Conservation (phyloP, 2,888 invertebrate genomes). For the Heliconius hortense region DNA sequence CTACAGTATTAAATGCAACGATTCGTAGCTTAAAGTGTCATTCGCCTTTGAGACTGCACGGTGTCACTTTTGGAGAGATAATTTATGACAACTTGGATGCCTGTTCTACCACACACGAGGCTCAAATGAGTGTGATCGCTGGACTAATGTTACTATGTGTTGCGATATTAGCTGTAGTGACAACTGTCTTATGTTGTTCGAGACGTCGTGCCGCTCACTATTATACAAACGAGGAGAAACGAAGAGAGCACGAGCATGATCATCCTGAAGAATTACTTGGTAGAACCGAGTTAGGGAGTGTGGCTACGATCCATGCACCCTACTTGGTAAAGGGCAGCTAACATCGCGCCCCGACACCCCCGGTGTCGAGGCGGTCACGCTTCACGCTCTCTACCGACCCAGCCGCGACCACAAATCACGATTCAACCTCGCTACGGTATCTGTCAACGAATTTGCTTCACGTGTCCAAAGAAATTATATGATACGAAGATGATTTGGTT, state of each 20-base stretch:
- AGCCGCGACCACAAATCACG: constrained; percentile 45
- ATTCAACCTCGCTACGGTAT: constrained; percentile 53
- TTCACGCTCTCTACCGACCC: constrained; percentile 48
- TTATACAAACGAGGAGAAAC: constrained; percentile 90
- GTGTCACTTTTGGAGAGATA: constrained; percentile 61
- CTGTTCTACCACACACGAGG: constrained; percentile 78
- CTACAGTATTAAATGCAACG: constrained; percentile 75
- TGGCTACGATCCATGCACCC: constrained; percentile 72
- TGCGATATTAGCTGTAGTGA: constrained; percentile 76
- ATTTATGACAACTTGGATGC: constrained; percentile 62
- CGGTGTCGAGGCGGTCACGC: constrained; percentile 44
- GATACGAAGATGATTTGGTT: constrained; percentile 76
- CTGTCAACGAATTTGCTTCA: constrained; percentile 55
- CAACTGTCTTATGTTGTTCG: constrained; percentile 84
- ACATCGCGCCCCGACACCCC: constrained; percentile 58
- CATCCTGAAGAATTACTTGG: constrained; percentile 68
- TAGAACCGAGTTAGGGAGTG: constrained; percentile 63
- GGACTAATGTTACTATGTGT: constrained; percentile 72
- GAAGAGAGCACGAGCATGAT: constrained; percentile 66
- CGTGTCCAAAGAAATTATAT: constrained; percentile 61
- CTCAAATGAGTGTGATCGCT: constrained; percentile 80
- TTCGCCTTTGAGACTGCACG: constrained; percentile 80
- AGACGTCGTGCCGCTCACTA: constrained; percentile 87
- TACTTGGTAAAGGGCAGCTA: constrained; percentile 69
- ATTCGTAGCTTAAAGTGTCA: constrained; percentile 82